A percentile compares a stretch with the other conserved stretches of the same genome.
Evolutionary conservation across 1,140 invertebrate species (phyloP).

Genomic region (Micrasema minimum): DNA sequence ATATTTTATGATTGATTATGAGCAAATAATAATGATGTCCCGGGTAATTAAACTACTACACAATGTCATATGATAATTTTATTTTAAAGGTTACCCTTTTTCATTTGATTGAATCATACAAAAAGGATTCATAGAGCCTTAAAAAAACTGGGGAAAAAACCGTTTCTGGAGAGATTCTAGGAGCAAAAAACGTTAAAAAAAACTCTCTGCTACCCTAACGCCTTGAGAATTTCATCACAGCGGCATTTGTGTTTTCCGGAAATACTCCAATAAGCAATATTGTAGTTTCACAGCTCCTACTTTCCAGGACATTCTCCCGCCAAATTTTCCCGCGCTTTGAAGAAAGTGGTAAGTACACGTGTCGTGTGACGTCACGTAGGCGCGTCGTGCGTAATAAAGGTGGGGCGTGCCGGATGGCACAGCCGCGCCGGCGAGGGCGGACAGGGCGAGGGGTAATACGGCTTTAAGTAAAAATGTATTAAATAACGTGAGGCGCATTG

Average conservation of each 20-base stretch:
- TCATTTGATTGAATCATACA: background rate
- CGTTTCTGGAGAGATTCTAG: background rate
- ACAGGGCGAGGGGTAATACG: conserved; percentile 8
- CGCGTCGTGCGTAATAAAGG: conserved; percentile 45
- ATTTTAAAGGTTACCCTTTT: background rate
- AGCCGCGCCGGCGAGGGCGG: background rate
- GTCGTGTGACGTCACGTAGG: conserved; percentile 41
- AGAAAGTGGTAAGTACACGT: conserved; percentile 37
- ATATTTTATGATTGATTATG: no score
- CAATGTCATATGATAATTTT: background rate
- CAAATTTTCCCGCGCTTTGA: conserved; percentile 19
- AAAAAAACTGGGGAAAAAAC: conserved; percentile 2
- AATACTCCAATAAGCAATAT: conserved; percentile 32
- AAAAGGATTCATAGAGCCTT: no score
- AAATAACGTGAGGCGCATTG: conserved; percentile 22
- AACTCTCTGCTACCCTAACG: background rate
- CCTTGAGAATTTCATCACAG: conserved; percentile 20
- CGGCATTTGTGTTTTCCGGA: conserved; percentile 18
- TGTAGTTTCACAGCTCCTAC: conserved; percentile 22
- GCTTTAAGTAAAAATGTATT: conserved; percentile 37
- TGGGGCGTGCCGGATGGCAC: conserved; percentile 27
- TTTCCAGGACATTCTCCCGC: background rate
- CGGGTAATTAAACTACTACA: background rate
- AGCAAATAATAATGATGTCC: no score
- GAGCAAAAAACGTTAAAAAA: background rate